Evolutionary conservation across 2,797 vertebrate genomes (phyloP).

Genomic region (Erethizon dorsatum): DNA sequence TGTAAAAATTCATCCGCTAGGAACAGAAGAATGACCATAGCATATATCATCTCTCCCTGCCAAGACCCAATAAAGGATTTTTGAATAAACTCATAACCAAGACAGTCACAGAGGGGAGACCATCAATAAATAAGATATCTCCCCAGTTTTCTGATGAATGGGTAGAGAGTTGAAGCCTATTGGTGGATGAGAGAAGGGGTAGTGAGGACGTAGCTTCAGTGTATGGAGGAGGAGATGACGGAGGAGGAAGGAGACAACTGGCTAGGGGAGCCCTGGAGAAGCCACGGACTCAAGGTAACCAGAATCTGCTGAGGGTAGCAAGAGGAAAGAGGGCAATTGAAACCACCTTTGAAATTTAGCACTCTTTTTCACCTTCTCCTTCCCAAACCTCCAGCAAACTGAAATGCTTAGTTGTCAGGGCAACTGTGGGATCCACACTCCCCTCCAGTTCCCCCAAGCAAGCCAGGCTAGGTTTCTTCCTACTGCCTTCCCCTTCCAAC

Average conservation of each 20-base stretch:
- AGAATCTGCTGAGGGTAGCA: background rate
- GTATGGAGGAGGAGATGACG: background rate
- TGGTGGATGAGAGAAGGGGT: background rate
- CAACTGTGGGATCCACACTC: background rate
- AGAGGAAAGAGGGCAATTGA: background rate
- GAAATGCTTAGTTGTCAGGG: background rate
- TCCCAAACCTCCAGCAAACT: background rate
- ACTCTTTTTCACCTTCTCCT: background rate
- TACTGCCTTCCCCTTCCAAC: background rate
- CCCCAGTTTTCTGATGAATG: background rate
- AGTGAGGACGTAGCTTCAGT: background rate
- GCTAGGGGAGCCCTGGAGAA: background rate
- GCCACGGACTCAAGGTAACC: background rate
- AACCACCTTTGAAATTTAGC: background rate
- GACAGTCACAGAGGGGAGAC: background rate
- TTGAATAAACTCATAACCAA: constrained; percentile 65
- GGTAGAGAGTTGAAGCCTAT: background rate
- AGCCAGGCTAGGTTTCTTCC: background rate
- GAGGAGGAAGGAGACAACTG: background rate
- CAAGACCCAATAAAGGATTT: constrained; percentile 62
- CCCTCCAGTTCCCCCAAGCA: background rate
- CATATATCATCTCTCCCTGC: constrained; percentile 64
- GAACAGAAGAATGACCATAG: background rate
- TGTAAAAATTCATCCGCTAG: constrained; percentile 36
- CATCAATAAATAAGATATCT: background rate